Evolutionary conservation across 1,140 invertebrate genomes (phyloP), one percentile per base, ranked within the genome.

Genomic region (Camponotus pennsylvanicus): DNA sequence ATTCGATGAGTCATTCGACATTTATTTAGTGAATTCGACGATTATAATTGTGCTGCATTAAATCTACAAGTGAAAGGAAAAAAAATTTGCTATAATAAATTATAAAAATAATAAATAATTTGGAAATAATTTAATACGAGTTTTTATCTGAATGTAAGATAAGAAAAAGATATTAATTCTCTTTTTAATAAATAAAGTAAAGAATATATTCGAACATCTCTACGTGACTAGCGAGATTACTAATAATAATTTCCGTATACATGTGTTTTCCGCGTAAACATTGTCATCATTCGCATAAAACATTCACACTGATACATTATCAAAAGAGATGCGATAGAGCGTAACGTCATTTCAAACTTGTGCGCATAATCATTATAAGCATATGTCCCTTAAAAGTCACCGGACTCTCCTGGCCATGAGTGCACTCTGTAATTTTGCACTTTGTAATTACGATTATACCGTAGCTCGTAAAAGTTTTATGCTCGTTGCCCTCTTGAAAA

Each of bases 361-460:
- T 37, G 15, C 37, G 45, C 37, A 70, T 80, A 69, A 80, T 55
- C 64, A 80, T 86, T 71, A 67, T 49, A 61, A 40, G 40, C 55
- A 21, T 69, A 55, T 32, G 18, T 11, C 61, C 34, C 40, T 87
- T 71, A 76, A 64, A 87, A 84, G 69, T 67, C 59, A 32, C 21
- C n/a, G 7, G 57, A 45, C 45, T 37, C 67, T 57, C 32, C 59
- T 34, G 67, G 27, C 32, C 57, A 85, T 67, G 59, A 86, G 27
- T 66, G 86, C 77, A 83, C 78, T 83, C 86, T 89, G 77, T 89
- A 89, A 89, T 89, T 89, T 89, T 61, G 84, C 69, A 40, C 86
- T 80, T 84, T 86, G 84, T 89, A 88, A 89, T 89, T 88, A 89
- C 84, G 83, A 88, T 89, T 79, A 86, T 86, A 79, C 63, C 59